phyloP scores from a whole-genome alignment of 1,140 invertebrate genomes.

The Eufriesea mexicana region DNA sequence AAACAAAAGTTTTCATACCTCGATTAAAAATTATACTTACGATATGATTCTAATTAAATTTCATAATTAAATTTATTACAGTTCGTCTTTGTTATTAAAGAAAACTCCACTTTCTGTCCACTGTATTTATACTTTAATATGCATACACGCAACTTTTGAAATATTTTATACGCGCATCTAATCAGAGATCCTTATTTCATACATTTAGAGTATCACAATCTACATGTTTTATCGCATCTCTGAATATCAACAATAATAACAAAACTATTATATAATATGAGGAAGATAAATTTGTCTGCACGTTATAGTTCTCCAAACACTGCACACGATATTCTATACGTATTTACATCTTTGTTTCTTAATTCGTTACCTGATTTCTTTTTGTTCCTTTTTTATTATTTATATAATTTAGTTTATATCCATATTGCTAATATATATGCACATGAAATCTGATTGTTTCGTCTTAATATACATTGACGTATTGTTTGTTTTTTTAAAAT shows the following conservation, averaged over 20 bases:
- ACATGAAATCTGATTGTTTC: constrained; percentile 13
- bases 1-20: background rate
- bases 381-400: background rate
- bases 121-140: background rate
- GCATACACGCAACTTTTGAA: background rate
- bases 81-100: background rate
- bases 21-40: background rate
- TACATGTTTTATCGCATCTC: background rate
- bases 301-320: background rate
- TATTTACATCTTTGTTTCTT: constrained; percentile 43
- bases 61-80: background rate
- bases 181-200: background rate
- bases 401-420: background rate
- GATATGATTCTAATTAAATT: background rate
- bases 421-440: background rate
- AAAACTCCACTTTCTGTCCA: background rate
- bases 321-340: background rate
- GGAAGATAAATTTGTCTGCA: constrained; percentile 31
- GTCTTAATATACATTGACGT: background rate
- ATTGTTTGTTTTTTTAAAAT: background rate
- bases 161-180: background rate
- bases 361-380: constrained; percentile 26
- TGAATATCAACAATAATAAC: constrained; percentile 22
- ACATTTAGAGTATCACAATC: background rate
- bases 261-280: constrained; percentile 45